Evolutionary conservation across 2,797 vertebrate species (phyloP).

Genomic region (Anguilla megastoma): DNA sequence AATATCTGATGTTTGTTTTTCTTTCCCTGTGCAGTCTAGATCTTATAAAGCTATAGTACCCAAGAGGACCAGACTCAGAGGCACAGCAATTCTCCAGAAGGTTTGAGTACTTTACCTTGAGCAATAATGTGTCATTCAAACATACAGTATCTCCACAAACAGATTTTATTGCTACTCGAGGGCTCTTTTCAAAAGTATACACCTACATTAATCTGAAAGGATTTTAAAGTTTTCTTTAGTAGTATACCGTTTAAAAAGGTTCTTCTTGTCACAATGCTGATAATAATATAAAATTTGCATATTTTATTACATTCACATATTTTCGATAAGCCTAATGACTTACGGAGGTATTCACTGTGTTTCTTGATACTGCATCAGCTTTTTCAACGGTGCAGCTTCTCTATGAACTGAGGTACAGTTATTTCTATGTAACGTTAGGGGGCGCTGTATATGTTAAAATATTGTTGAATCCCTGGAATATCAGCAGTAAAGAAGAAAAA

Average conservation of each 20-base stretch:
- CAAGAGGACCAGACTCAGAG: slow-evolving; percentile 62
- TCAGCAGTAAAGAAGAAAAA: slow-evolving; percentile 7
- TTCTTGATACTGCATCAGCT: background rate
- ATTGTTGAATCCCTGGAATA: background rate
- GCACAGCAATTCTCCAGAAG: slow-evolving; percentile 49
- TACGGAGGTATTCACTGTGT: background rate
- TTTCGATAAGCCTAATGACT: slow-evolving; percentile 18
- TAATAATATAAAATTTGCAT: slow-evolving; percentile 28
- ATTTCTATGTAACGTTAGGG: slow-evolving; percentile 69
- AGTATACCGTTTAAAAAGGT: slow-evolving; percentile 35
- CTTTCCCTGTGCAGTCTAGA: slow-evolving; percentile 50
- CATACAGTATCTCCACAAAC: slow-evolving; percentile 68
- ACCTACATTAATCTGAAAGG: slow-evolving; percentile 41
- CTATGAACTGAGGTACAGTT: slow-evolving; percentile 53
- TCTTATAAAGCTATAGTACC: slow-evolving; percentile 67
- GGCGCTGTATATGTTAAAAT: slow-evolving; percentile 65
- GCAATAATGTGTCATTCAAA: slow-evolving; percentile 71
- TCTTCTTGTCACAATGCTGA: slow-evolving; percentile 19
- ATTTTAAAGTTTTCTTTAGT: slow-evolving; percentile 52
- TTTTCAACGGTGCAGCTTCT: background rate
- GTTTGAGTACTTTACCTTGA: slow-evolving; percentile 59
- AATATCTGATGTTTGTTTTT: slow-evolving; percentile 55
- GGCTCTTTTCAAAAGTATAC: slow-evolving; percentile 57
- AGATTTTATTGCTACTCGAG: slow-evolving; percentile 72
- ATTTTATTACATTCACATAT: slow-evolving; percentile 27